phyloP scores from a whole-genome alignment of 35 echinoderm and acorn worm genomes.

The Patiria miniata region DNA sequence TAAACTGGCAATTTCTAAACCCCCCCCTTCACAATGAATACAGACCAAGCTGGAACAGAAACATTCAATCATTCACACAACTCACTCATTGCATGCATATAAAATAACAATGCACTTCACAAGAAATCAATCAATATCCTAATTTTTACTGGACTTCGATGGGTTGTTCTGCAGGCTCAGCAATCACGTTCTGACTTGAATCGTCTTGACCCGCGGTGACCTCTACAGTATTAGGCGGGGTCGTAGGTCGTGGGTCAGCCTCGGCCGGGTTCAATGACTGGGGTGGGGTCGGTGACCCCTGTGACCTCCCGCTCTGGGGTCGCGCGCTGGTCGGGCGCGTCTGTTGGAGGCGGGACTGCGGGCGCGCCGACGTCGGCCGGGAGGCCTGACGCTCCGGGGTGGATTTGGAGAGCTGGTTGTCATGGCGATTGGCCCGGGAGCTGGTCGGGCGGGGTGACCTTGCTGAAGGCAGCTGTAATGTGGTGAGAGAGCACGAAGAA shows the following conservation, averaged over 20 bases:
- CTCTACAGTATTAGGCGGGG: slow-evolving; percentile 49
- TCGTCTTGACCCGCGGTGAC: not conserved
- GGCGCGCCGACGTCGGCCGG: slow-evolving; percentile 38
- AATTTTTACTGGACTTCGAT: not conserved
- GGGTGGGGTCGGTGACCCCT: not conserved
- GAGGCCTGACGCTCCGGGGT: not conserved
- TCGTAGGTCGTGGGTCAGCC: slow-evolving; percentile 33
- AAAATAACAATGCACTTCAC: too few species aligned
- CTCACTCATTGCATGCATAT: too few species aligned
- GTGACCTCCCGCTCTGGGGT: slow-evolving; percentile 42
- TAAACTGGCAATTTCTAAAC: too few species aligned
- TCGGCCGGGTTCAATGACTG: slow-evolving; percentile 8
- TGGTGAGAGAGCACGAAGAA: not conserved
- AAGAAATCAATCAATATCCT: too few species aligned
- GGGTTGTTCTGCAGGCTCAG: not conserved
- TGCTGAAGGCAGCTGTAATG: not conserved
- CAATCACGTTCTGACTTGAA: not conserved
- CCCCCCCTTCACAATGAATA: too few species aligned
- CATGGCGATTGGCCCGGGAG: not conserved
- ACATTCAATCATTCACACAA: too few species aligned
- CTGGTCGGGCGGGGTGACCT: slow-evolving; percentile 8
- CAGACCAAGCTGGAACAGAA: too few species aligned
- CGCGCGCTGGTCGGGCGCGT: slow-evolving; percentile 36
- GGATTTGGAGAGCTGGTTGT: not conserved
- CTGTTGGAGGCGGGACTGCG: slow-evolving; percentile 36